A percentile compares a stretch with the other conserved stretches of the same genome.
These are phyloP conservation scores for Mormoops blainvillei DNA, from an alignment of 2,113 vertebrate species.

Conservation along the genomic window DNA sequence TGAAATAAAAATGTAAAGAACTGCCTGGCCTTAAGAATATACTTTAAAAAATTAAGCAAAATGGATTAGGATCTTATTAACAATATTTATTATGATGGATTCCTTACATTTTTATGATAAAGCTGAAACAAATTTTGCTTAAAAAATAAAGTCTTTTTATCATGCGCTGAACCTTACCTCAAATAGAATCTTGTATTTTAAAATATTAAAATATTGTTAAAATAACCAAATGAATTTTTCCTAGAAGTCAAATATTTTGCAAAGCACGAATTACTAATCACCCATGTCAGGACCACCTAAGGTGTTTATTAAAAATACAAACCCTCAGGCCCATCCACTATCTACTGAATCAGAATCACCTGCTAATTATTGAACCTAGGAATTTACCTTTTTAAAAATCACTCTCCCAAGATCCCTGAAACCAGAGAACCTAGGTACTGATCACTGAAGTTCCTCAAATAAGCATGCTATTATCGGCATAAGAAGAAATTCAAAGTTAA, in stretches of 20 bases:
- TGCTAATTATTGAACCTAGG: background rate
- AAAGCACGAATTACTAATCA: background rate
- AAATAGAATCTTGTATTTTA: slow-evolving; percentile 5
- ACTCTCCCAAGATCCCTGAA: background rate
- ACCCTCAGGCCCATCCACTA: background rate
- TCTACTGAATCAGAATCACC: background rate
- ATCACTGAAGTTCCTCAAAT: background rate
- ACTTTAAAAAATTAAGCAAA: background rate
- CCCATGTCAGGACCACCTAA: background rate
- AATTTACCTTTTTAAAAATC: background rate
- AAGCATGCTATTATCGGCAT: background rate
- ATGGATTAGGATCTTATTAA: background rate
- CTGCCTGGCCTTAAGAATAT: background rate
- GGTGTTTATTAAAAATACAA: background rate
- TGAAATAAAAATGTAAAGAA: background rate
- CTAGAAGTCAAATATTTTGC: background rate
- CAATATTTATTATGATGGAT: background rate
- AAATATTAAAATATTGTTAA: background rate
- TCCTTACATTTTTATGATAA: background rate
- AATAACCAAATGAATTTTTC: background rate
- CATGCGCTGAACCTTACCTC: background rate
- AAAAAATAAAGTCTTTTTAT: background rate
- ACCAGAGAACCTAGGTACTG: background rate
- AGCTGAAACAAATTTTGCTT: background rate
- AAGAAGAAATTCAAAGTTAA: background rate